Percentiles rank a stretch among this genome's conserved stretches.
Conservation (phyloP, 2,113 vertebrate genomes). For the Uria lomvia region DNA sequence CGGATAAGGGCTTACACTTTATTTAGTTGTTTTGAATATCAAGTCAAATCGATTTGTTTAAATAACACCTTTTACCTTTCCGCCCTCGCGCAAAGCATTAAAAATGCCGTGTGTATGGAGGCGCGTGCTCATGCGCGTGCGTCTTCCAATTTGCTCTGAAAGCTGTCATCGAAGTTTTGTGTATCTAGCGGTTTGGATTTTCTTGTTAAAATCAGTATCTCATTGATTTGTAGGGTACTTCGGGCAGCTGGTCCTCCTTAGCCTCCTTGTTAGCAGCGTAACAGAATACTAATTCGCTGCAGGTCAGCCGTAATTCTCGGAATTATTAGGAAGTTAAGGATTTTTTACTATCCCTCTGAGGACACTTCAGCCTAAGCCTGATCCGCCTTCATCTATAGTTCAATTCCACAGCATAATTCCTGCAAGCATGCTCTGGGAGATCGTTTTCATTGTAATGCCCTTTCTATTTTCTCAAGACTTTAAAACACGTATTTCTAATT, state of each 20-base stretch:
- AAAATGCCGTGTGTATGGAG: fast-evolving
- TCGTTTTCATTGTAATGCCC: not conserved
- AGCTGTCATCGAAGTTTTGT: not conserved
- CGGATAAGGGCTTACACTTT: not conserved
- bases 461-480: not conserved
- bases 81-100: too few species aligned
- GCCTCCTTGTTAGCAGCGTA: not conserved
- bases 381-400: not conserved
- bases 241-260: not conserved
- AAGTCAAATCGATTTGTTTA: not conserved
- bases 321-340: not conserved
- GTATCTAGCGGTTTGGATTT: not conserved
- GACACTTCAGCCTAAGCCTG: not conserved
- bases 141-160: not conserved
- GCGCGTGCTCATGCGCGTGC: fast-evolving
- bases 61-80: not conserved
- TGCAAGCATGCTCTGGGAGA: not conserved
- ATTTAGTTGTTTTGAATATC: not conserved
- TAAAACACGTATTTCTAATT: not conserved
- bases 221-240: not conserved
- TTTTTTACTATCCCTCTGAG: not conserved
- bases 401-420: not conserved
- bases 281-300: not conserved
- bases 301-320: not conserved
- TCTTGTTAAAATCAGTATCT: not conserved